Conservation (phyloP, 2,797 vertebrate species). For the Muraenolepis orangiensis region DNA sequence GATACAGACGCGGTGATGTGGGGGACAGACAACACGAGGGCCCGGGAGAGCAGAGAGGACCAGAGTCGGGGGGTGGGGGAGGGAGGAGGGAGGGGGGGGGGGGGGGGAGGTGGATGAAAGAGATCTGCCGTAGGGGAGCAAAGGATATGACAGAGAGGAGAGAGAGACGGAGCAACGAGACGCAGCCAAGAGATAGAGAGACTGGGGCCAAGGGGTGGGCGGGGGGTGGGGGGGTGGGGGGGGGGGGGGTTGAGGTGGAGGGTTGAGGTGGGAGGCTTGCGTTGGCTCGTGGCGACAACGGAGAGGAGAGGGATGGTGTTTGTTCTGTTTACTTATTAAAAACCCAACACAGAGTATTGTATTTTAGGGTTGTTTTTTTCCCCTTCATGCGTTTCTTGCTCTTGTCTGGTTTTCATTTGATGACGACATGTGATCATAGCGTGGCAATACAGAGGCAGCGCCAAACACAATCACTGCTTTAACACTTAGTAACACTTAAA, state of each 20-base stretch:
- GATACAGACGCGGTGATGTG: conserved; percentile 20
- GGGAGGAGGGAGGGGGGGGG: conserved; percentile 35
- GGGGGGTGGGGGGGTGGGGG: conserved; percentile 49
- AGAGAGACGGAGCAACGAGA: conserved; percentile 46
- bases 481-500: too few relatives aligned
- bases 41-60: conserved; percentile 33
- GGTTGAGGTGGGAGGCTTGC: conserved; percentile 46
- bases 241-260: conserved; percentile 50
- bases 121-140: conserved; percentile 40
- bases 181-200: conserved; percentile 52
- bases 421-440: conserved; percentile 30
- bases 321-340: conserved; percentile 67
- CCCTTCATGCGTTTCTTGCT: conserved; percentile 12
- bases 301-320: conserved; percentile 54
- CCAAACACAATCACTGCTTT: not conserved
- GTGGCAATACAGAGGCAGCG: not conserved
- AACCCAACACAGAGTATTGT: conserved; percentile 53
- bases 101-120: conserved; percentile 42
- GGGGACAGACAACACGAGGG: conserved; percentile 15
- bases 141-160: conserved; percentile 45
- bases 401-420: conserved; percentile 17
- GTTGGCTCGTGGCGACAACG: conserved; percentile 48
- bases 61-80: conserved; percentile 34
- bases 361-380: not conserved
- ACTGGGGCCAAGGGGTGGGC: conserved; percentile 57